A percentile compares a stretch with the other conserved stretches of the same genome.
Conservation (phyloP, 2,888 invertebrate species). For the Rhyacophila evoluta region DNA sequence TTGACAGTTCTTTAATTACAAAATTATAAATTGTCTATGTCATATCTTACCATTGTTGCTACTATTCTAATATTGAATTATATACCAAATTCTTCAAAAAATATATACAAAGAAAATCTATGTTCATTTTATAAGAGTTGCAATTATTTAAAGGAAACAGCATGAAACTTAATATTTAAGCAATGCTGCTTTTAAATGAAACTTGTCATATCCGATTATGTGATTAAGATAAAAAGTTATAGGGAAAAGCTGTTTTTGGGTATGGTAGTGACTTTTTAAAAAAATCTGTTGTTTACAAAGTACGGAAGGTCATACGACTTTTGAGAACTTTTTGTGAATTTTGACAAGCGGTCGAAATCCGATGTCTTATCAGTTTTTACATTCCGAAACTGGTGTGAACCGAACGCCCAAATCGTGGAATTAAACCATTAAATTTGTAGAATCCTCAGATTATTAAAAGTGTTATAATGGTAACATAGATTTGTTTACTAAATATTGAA, state of each 20-base stretch:
- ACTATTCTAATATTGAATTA: too few species aligned
- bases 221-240: too few species aligned
- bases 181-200: too few species aligned
- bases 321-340: neutral
- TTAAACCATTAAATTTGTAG: neutral
- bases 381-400: neutral
- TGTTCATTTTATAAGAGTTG: too few species aligned
- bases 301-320: conserved; percentile 23
- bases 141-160: too few species aligned
- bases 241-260: neutral
- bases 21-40: too few species aligned
- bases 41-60: too few species aligned
- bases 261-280: neutral
- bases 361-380: conserved; percentile 14
- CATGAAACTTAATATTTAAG: too few species aligned
- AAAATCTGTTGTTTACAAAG: neutral
- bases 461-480: neutral
- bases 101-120: too few species aligned
- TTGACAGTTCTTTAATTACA: neutral
- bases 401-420: neutral
- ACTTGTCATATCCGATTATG: too few species aligned
- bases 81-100: too few species aligned
- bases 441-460: neutral
- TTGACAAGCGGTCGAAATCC: neutral
- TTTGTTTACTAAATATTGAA: neutral